Evolutionary conservation across 2,888 invertebrate genomes (phyloP), one percentile per base, ranked within the genome.

Genomic region (Atrina japonica): DNA sequence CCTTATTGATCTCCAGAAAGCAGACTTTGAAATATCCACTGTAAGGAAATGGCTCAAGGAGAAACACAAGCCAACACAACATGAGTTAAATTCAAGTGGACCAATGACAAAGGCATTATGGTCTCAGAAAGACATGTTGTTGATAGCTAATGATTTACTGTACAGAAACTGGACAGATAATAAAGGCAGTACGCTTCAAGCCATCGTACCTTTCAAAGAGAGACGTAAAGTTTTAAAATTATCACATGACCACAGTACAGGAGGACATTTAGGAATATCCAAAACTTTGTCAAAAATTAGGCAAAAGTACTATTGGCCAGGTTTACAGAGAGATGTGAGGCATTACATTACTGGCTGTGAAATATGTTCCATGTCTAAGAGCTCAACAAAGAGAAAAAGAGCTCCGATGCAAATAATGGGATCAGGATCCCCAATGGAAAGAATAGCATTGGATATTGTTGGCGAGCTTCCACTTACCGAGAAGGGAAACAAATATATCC

Each of bases 401-500:
- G 58, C 43, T 23, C 58, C 43, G n/a, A 43, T 58, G 58, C 21
- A 58, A 11, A n/a, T 58, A 7, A 41, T 58, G 16, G 11, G 27
- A 25, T 1, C 58, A 41, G 58, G 43, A 5, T 58, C 40, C 41
- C 41, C 43, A 16, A 14, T 58, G 16, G 43, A 58, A 43, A 43
- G 58, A 43, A 58, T 58, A 3, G 43, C 58, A 1, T 23, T 23
- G 3, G 58, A 58, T 43, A 18, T 58, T 25, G 7, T 58, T 21
- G 58, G 58, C 2, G 43, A 58, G 43, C 43, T 58, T 21, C 58
- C 58, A 40, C 53, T 27, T n/a, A 53, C 53, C 1, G 29, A 16
- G 9, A 53, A 53, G 25, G 53, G 53, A n/a, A 41, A 53, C 49
- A 49, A 49, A 23, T 49, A 49, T 49, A 49, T 49, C 49, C 49